Evolutionary conservation across 2,888 invertebrate species (phyloP), one percentile per base, ranked within the genome.

Genomic region (Cordilura impudica): DNA sequence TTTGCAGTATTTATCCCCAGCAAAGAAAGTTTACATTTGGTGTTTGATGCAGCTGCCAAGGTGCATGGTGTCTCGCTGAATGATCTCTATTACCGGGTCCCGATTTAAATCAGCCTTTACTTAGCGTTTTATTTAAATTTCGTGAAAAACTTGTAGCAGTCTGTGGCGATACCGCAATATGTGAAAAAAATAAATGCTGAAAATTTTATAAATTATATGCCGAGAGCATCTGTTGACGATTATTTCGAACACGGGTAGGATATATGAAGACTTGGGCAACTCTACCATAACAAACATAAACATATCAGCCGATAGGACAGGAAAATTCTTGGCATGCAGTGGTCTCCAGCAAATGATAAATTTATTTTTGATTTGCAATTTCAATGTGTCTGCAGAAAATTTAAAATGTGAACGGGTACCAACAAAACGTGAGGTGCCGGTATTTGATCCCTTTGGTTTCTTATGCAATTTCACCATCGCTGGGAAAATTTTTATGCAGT

Each of bases 81-180:
- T 81, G 82, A n/a, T n/a, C 54, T 3, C 47, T 87, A n/a, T 43
- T 85, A 1, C 53, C 65, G 2, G 85, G 86, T 1, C 84, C 86
- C 0, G 85, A 86, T 31, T 47, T 84, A 1, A 67, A 84, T 0
- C 78, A 83, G 16, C 80, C 84, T 1, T 49, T 87, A 5, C 23
- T 82, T 0, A 83, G 83, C 0, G 83, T 86, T 0, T 14, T 87
- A 1, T 81, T 86, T 69, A 83, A 85, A n/a, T 87, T 86, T 53
- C 61, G 86, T 16, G 80, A 83, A 60, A 61, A 78, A 1, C 29
- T 49, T 0, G 53, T 85, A 0, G 86, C 84, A 0, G 63, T 86
- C 2, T 82, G 51, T 4, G 86, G 81, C 0, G 87, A 88, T 56
- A 85, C 29, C 31, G 4, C 49, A 63, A 19, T 63, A 63, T 16